A percentile compares a stretch with the other conserved stretches of the same genome.
These are phyloP conservation scores for Dolomedes plantarius DNA, from an alignment of 2,888 invertebrate species.

Conservation along the genomic window DNA sequence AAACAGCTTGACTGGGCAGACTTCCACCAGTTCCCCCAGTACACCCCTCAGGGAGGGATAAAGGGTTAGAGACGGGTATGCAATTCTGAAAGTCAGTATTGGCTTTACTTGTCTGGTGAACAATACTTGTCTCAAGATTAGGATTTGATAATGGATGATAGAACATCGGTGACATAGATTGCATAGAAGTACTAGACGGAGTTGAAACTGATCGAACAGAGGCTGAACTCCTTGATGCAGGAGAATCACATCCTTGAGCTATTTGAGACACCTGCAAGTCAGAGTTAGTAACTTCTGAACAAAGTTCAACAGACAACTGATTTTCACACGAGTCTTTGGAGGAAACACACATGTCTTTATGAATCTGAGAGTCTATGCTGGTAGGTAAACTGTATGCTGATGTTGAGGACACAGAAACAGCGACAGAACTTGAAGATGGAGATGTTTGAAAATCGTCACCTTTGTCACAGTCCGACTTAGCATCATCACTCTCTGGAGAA, in stretches of 20 bases:
- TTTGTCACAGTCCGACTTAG: conserved; percentile 48
- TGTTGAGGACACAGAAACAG: conserved; percentile 21
- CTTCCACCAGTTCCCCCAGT: conserved; percentile 67
- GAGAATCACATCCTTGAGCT: not conserved
- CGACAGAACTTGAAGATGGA: conserved; percentile 33
- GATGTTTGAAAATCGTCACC: conserved; percentile 34
- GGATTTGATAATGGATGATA: conserved; percentile 42
- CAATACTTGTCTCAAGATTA: conserved; percentile 23
- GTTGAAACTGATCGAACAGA: conserved; percentile 38
- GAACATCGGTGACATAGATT: conserved; percentile 24
- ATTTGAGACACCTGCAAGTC: not conserved
- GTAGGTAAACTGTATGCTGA: conserved; percentile 18
- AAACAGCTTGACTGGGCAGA: conserved; percentile 59
- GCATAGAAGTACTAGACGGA: conserved; percentile 49
- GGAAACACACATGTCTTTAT: conserved; percentile 28
- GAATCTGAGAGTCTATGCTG: conserved; percentile 24
- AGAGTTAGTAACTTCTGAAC: not conserved
- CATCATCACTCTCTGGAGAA: conserved; percentile 54
- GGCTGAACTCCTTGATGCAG: conserved; percentile 11
- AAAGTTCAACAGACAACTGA: not conserved
- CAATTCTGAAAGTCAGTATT: conserved; percentile 35
- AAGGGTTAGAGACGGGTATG: conserved; percentile 17
- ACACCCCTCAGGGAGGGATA: conserved; percentile 58
- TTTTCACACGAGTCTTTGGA: conserved; percentile 19
- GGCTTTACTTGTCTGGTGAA: conserved; percentile 9